These are phyloP conservation scores for Emydocephalus ijimae DNA, from an alignment of 2,113 vertebrate species.

Conservation along the genomic window DNA sequence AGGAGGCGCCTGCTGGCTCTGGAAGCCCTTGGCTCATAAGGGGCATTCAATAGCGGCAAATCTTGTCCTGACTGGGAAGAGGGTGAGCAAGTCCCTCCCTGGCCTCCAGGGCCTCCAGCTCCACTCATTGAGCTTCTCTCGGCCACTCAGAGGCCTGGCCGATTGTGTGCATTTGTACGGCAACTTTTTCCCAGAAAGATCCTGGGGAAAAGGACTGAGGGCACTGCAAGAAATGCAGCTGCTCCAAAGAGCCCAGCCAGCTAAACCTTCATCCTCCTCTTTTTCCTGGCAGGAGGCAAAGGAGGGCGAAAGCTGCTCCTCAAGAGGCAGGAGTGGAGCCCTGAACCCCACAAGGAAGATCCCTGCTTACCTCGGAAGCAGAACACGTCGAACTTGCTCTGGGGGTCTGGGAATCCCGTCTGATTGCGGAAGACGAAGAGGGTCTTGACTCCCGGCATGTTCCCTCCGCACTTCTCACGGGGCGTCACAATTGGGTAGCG, in stretches of 20 bases:
- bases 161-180: neutral
- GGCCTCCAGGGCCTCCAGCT: neutral
- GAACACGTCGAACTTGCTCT: constrained; percentile 81
- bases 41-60: neutral
- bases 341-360: neutral
- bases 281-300: neutral
- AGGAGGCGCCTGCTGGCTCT: neutral
- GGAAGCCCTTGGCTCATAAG: neutral
- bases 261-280: neutral
- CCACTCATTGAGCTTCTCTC: neutral
- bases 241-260: no score
- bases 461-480: constrained; percentile 84
- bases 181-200: neutral
- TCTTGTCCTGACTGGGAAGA: neutral
- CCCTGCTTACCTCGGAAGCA: constrained; percentile 84
- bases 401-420: constrained; percentile 85
- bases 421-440: constrained; percentile 89
- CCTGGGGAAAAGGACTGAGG: neutral
- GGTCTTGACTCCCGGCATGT: constrained; percentile 84
- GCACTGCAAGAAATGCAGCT: neutral
- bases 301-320: neutral
- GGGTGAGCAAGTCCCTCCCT: neutral
- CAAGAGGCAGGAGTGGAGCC: neutral
- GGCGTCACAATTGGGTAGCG: constrained; percentile 89
- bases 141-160: neutral